A percentile compares a stretch with the other conserved stretches of the same genome.
These are phyloP conservation scores for Hassar affinis DNA, from an alignment of 2,113 vertebrate genomes.

Conservation along the genomic window DNA sequence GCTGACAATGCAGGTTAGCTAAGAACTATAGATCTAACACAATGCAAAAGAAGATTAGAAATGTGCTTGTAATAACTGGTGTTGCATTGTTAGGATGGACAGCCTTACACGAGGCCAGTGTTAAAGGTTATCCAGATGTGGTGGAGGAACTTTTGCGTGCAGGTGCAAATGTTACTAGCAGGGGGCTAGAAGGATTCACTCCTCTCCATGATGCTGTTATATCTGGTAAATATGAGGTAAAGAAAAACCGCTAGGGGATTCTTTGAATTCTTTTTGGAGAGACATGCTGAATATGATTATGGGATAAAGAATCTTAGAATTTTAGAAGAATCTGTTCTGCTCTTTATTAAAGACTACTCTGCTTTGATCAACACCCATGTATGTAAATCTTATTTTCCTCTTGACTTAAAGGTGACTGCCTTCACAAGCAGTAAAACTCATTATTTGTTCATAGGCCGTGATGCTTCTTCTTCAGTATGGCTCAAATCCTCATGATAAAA, in stretches of 20 bases:
- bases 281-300: neutral
- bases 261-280: neutral
- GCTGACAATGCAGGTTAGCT: slow-evolving; percentile 80
- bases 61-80: neutral
- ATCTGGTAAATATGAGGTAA: slow-evolving; percentile 76
- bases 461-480: slow-evolving; percentile 77
- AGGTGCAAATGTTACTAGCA: slow-evolving; percentile 76
- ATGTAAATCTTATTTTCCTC: neutral
- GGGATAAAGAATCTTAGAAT: too few relatives aligned
- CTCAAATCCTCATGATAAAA: slow-evolving; percentile 70
- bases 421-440: slow-evolving; percentile 27
- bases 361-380: neutral
- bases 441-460: slow-evolving; percentile 68
- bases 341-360: neutral
- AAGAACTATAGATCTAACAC: neutral
- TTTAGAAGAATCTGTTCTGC: neutral
- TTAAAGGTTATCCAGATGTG: slow-evolving; percentile 63
- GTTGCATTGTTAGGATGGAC: slow-evolving; percentile 77
- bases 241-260: neutral
- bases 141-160: slow-evolving; percentile 77
- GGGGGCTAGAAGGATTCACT: slow-evolving; percentile 68
- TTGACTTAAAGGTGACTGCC: neutral
- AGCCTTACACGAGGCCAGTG: slow-evolving; percentile 80
- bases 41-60: neutral
- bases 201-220: slow-evolving; percentile 79